These are phyloP conservation scores for Sesamia inferens DNA, from an alignment of 2,888 invertebrate genomes.

Conservation along the genomic window DNA sequence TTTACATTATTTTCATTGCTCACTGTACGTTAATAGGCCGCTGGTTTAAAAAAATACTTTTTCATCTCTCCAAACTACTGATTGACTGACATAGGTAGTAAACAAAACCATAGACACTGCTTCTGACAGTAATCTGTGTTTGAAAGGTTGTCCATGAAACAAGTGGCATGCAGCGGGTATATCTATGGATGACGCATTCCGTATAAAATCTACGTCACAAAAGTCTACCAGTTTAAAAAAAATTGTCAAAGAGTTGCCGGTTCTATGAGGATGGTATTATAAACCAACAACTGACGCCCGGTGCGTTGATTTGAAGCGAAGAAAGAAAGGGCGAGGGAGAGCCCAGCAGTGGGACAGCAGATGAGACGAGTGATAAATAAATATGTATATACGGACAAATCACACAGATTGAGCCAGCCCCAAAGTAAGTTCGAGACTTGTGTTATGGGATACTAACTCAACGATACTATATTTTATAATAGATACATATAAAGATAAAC, in stretches of 20 bases:
- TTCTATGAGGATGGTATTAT: neutral
- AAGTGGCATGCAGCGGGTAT: neutral
- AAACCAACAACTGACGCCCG: neutral
- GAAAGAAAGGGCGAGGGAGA: neutral
- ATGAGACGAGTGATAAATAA: too few species aligned
- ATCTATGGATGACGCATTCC: conserved; percentile 14
- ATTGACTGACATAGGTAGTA: neutral
- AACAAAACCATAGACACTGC: conserved; percentile 8
- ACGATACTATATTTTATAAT: too few species aligned
- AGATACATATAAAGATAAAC: too few species aligned
- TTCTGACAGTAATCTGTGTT: conserved; percentile 9
- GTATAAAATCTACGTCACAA: conserved; percentile 7
- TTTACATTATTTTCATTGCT: neutral
- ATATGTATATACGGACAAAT: neutral
- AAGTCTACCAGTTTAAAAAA: neutral
- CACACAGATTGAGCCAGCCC: too few species aligned
- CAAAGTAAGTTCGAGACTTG: too few species aligned
- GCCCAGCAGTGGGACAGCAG: too few species aligned
- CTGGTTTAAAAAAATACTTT: neutral
- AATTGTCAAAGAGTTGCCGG: neutral
- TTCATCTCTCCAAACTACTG: neutral
- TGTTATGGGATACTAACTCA: too few species aligned
- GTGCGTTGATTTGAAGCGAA: neutral
- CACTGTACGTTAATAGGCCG: too few species aligned
- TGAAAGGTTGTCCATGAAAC: neutral